Base-by-base conservation (phyloP, 2,113 vertebrate species). In the Oreochromis aureus region DNA sequence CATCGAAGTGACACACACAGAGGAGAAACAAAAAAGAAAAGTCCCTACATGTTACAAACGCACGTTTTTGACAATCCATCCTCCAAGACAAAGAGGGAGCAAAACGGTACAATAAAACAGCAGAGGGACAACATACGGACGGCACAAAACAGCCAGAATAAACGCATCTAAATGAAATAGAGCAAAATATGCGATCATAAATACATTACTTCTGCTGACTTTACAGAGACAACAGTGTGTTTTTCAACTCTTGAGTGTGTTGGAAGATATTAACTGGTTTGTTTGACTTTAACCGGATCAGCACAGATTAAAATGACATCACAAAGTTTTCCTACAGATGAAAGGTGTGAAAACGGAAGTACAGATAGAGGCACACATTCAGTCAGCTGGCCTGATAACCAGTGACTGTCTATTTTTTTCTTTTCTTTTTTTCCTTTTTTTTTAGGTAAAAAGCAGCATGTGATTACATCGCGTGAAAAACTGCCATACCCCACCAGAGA, bases 321-420 rank as follows among this genome's bases (percentile, higher is more conserved):
- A 89, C 84, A 58, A 71, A 69, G 66, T 59, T 27, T 4, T 76
- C 58, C 51, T 88, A 88, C 85, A 90, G 81, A 63, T 86, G 88
- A 59, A 59, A 86, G 24, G 63, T 81, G 90, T 89, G 55, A 88
- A 80, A 80, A 59, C 63, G 34, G 87, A 80, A 86, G 83, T 82
- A 90, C 83, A 90, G 83, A 63, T 93, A 91, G 81, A 95, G 95
- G 94, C 94, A 95, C 94, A 93, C 89, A 85, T 89, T 93, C 92
- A 93, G 91, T 79, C 93, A 93, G 86, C 61, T 86, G 91, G 89
- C 80, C 61, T 87, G 85, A 83, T 84, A 82, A 92, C 89, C 91
- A 87, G 88, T 58, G 86, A 91, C 92, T 89, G 86, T 46, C 24
- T 34, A 22, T 2, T 39, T 66, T 76, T 39, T 30, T 48, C 2